Conservation (phyloP, 2,113 vertebrate species). For the Paradisaea rubra region DNA sequence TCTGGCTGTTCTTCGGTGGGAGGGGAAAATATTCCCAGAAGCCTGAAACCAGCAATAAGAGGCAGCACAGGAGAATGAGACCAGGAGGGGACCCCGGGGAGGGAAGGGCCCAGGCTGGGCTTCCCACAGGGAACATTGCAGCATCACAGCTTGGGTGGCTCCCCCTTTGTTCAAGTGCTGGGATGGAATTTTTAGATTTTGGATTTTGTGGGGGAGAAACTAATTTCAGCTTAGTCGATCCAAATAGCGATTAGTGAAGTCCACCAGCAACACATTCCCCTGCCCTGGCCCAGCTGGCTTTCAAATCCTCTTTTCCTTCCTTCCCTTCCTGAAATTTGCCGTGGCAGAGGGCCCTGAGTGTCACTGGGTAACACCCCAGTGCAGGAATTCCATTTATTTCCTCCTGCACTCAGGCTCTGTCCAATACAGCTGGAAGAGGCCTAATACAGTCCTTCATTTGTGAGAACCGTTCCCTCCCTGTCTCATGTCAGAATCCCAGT, state of each 20-base stretch:
- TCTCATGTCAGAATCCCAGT: accelerated
- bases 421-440: accelerated
- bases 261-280: not conserved
- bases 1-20: not conserved
- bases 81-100: not conserved
- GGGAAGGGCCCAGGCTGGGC: not conserved
- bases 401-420: not conserved
- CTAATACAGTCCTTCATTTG: accelerated
- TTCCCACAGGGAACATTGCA: not conserved
- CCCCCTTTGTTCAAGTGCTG: not conserved
- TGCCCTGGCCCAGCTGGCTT: not conserved
- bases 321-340: not conserved
- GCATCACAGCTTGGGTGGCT: not conserved
- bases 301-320: not conserved
- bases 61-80: not conserved
- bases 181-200: not conserved
- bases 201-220: not conserved
- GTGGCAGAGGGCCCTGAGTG: not conserved
- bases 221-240: not conserved
- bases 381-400: not conserved
- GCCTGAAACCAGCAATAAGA: not conserved
- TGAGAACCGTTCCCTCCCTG: not conserved
- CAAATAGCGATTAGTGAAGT: not conserved
- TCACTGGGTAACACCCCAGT: not conserved
- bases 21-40: not conserved